Evolutionary conservation across 2,888 invertebrate species (phyloP), one percentile per base, ranked within the genome.

Genomic region (Ptycholaimellus sp.): DNA sequence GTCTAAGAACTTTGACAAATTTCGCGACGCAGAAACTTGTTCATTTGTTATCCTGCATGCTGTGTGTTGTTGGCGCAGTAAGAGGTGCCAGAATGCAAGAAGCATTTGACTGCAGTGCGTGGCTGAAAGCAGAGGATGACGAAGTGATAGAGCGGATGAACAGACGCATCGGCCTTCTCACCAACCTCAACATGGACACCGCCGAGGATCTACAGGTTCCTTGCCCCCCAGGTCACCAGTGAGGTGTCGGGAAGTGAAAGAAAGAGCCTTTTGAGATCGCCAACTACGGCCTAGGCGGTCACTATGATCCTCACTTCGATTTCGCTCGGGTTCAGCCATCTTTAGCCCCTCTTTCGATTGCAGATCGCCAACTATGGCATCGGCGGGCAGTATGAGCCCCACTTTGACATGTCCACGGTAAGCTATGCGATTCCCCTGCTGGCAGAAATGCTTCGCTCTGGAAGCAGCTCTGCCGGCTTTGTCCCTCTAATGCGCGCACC

Each of bases 371-470:
- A 93, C 66, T 96, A 96, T 61, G 93, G 93, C 17, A 80, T 96
- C 48, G 93, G 90, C 2, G 93, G 93, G 0, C 93, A 93, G 59
- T 96, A 93, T 59, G 90, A 87, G 56, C 90, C 90, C n/a, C 93
- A 93, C 63, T 90, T 74, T 61, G 90, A 69, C 51, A 67, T 64
- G 57, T 67, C 68, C 18, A 56, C 66, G 49, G 64, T 66, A 53
- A 50, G 58, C 22, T 18, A 17, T 31, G 40, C 38, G 48, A 29
- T 36, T 28, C 22, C 30, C 17, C 33, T 17, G 29, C 14, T n/a
- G n/a, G n/a, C n/a, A n/a, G n/a, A n/a, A n/a, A n/a, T n/a, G n/a
- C n/a, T n/a, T n/a, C n/a, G n/a, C n/a, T n/a, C n/a, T n/a, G n/a
- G n/a, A n/a, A n/a, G n/a, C n/a, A n/a, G n/a, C n/a, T n/a, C n/a